phyloP scores from a whole-genome alignment of 2,113 vertebrate species.

The Deroptyus accipitrinus region DNA sequence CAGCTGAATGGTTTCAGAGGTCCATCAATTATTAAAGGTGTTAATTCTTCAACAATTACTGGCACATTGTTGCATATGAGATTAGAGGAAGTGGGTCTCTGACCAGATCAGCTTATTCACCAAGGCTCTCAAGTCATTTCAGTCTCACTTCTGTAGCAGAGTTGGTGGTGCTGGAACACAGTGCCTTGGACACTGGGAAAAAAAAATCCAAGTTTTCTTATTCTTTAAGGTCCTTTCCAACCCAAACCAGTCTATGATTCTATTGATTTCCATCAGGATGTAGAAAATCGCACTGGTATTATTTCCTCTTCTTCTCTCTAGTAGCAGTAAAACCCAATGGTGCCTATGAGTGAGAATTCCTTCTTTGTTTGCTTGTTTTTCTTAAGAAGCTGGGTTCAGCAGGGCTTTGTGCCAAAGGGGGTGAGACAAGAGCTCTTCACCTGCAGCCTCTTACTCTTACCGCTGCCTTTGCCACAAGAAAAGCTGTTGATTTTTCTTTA shows the following conservation, averaged over 20 bases:
- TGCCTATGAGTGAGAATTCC: not conserved
- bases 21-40: conserved; percentile 38
- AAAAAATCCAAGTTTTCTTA: not conserved
- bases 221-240: not conserved
- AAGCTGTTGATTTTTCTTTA: not conserved
- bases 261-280: not conserved
- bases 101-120: not conserved
- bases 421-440: not conserved
- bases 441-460: not conserved
- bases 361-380: not conserved
- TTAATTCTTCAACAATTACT: conserved; percentile 41
- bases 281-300: not conserved
- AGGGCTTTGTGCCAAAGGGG: not conserved
- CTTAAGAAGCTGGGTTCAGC: not conserved
- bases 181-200: not conserved
- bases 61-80: not conserved
- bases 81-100: conserved; percentile 4
- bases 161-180: not conserved
- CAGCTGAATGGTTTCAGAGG: conserved; percentile 27
- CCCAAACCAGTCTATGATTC: not conserved
- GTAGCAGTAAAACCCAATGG: not conserved
- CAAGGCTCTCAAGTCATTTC: not conserved
- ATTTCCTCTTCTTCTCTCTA: not conserved
- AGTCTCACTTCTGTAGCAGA: not conserved
- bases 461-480: not conserved